Evolutionary conservation across 2,113 vertebrate species (phyloP).

Genomic region (Apistogramma diplotaenia): DNA sequence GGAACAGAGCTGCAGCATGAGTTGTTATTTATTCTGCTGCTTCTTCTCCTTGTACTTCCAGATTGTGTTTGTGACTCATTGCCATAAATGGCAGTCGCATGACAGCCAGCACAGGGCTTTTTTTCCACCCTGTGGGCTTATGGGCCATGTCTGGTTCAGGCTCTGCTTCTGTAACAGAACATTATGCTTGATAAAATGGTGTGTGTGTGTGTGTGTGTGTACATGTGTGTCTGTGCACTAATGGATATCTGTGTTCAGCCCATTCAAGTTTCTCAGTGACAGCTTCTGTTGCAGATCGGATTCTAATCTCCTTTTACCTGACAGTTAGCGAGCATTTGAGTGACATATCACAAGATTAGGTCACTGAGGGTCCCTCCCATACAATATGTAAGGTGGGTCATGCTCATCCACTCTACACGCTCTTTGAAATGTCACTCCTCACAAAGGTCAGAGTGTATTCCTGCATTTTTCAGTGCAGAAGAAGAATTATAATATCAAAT

Average conservation of each 20-base stretch:
- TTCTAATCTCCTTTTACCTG: constrained; percentile 62
- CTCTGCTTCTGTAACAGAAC: constrained; percentile 31
- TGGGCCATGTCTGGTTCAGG: constrained; percentile 42
- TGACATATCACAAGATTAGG: constrained; percentile 60
- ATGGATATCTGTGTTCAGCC: constrained; percentile 17
- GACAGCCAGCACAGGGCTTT: constrained; percentile 28
- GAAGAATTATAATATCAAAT: not conserved
- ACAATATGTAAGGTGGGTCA: constrained; percentile 8
- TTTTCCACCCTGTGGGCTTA: constrained; percentile 33
- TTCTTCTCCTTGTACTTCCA: constrained; percentile 29
- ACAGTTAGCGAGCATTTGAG: constrained; percentile 54
- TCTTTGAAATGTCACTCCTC: constrained; percentile 25
- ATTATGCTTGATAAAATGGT: constrained; percentile 29
- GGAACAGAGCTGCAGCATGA: not conserved
- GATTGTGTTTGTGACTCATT: constrained; percentile 49
- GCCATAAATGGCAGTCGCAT: constrained; percentile 42
- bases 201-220: not conserved
- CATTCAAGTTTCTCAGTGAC: constrained; percentile 29
- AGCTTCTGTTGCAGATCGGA: constrained; percentile 50
- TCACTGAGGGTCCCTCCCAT: constrained; percentile 13
- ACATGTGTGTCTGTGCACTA: constrained; percentile 4
- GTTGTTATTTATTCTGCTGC: constrained; percentile 26
- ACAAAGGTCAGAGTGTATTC: constrained; percentile 24
- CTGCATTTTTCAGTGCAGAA: not conserved
- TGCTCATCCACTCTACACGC: constrained; percentile 14